phyloP scores from a whole-genome alignment of 2,888 invertebrate genomes.

The Megastigmus dorsalis region DNA sequence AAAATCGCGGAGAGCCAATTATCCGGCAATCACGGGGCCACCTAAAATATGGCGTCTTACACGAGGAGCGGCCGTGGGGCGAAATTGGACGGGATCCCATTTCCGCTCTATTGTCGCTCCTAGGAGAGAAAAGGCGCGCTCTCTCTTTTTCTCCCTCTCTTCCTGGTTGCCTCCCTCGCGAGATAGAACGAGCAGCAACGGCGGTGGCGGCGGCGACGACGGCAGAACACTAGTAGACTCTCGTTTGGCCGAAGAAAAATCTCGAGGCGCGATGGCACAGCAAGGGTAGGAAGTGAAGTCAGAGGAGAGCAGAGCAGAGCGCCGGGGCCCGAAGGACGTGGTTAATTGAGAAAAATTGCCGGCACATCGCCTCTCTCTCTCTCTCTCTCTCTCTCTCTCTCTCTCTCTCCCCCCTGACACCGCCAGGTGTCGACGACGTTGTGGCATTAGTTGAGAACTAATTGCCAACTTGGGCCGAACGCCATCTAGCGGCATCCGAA shows the following conservation, averaged over 20 bases:
- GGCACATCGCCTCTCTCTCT: constrained; percentile 56
- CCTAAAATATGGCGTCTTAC: constrained; percentile 54
- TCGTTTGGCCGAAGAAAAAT: constrained; percentile 27
- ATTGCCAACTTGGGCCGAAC: constrained; percentile 55
- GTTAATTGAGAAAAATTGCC: constrained; percentile 60
- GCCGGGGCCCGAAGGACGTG: constrained; percentile 49
- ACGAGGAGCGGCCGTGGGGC: constrained; percentile 24
- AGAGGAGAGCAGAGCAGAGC: too few relatives aligned
- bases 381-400: constrained; percentile 12
- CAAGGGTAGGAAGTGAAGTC: too few relatives aligned
- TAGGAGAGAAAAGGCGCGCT: constrained; percentile 2
- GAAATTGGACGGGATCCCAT: constrained; percentile 55
- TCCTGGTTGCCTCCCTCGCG: neutral
- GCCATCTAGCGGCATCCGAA: constrained; percentile 11
- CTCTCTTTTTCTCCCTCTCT: too few relatives aligned
- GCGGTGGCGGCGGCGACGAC: too few relatives aligned
- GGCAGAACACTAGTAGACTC: neutral
- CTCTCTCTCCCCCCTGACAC: neutral
- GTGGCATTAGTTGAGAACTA: constrained; percentile 62
- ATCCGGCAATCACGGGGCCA: constrained; percentile 52
- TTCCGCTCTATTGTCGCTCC: constrained; percentile 54
- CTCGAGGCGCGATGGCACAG: constrained; percentile 26
- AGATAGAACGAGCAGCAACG: neutral
- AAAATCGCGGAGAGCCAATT: constrained; percentile 53
- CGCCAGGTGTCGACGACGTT: constrained; percentile 54